Base-by-base conservation (phyloP, 2,113 vertebrate genomes). In the Delphinus delphis region DNA sequence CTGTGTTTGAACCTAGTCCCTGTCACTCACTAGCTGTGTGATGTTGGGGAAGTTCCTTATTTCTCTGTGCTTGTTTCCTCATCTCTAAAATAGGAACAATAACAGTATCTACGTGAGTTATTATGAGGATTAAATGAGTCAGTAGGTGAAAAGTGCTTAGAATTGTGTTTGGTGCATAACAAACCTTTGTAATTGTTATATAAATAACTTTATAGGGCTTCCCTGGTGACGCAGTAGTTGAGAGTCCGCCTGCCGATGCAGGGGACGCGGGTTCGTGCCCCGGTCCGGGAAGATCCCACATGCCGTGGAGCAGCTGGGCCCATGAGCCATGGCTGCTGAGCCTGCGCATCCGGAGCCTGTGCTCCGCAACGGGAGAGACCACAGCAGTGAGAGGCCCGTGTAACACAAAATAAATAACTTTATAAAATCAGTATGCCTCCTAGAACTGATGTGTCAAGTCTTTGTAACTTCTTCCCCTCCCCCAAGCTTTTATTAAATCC, bases 401-500 rank as follows among this genome's bases (percentile, higher is more conserved):
- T 47, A 11, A 47, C 8, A 0, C 44, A 10, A 47, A 47, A 79
- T 21, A 81, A 90, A 81, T 58, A 55, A 47, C 33, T 79, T 55
- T 92, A 60, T 44, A 73, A 92, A 94, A 71, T 60, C 28, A 67
- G 41, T 38, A 36, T 70, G n/a, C 26, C 62, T 41, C 77, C 68
- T 70, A 79, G 23, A 88, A 76, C 36, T 36, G 15, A 53, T 11
- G 28, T 41, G 3, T 44, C 67, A 44, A 83, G 44, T 63, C 44
- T 47, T 8, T 70, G 14, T 68, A 47, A 71, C 14, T n/a, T 33
- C 31, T 86, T 82, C 60, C 23, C 7, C 26, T 38, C 12, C 26
- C 3, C 3, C 4, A 70, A 23, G 20, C 12, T 55, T 28, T 65
- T 63, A 76, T 74, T 47, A 67, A 93, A 36, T 53, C 18, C 23